phyloP scores from a whole-genome alignment of 2,888 invertebrate genomes.

The Plebejus melissa region DNA sequence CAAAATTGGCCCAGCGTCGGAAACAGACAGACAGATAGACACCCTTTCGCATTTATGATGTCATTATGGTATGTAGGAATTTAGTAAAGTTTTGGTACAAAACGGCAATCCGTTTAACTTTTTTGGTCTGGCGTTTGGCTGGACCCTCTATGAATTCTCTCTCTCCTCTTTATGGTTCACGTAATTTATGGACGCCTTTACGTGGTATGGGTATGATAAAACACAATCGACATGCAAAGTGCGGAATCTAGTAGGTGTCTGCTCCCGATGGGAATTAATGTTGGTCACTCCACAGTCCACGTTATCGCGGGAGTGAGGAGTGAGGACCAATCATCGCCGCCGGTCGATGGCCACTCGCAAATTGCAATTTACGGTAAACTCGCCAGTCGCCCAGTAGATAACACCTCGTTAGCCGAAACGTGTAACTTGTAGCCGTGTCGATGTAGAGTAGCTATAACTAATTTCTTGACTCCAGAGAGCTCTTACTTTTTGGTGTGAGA shows the following conservation, averaged over 20 bases:
- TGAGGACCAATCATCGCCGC: neutral
- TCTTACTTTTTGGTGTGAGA: too few relatives aligned
- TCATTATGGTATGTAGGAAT: too few relatives aligned
- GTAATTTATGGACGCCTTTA: neutral
- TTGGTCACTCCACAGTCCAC: neutral
- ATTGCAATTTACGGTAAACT: constrained; percentile 12
- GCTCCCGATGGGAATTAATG: constrained; percentile 2
- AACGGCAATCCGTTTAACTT: neutral
- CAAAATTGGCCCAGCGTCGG: too few relatives aligned
- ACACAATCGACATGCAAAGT: neutral
- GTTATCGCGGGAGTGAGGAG: neutral
- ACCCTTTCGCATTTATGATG: too few relatives aligned
- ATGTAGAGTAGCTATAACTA: neutral
- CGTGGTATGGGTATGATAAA: neutral
- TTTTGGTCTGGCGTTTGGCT: too few relatives aligned
- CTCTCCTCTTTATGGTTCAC: neutral
- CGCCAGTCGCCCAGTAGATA: neutral
- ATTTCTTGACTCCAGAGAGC: neutral
- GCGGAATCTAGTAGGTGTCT: constrained; percentile 5
- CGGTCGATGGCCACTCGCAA: constrained; percentile 6
- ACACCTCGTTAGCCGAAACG: constrained; percentile 14
- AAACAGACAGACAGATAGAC: too few relatives aligned
- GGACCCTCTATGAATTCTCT: too few relatives aligned
- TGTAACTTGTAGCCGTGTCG: neutral
- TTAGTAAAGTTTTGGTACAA: neutral